Base-by-base conservation (phyloP, 2,888 invertebrate genomes). In the Rhyacophila evoluta region DNA sequence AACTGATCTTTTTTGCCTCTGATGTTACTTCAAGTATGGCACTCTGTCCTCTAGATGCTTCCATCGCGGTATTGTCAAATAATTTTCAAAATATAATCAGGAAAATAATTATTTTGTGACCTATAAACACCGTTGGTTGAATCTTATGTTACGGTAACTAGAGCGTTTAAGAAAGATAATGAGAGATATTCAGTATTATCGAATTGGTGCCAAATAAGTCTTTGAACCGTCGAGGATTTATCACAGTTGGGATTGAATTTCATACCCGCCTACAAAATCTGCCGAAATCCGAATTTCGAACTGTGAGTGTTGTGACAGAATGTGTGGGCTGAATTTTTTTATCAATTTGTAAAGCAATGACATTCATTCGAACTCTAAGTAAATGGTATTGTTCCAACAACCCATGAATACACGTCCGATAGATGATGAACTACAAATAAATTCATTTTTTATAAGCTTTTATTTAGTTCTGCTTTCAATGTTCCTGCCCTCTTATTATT, bases 11-110 rank as follows among this genome's bases (percentile, higher is more conserved):
- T 83, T 87, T 87, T 81, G 84, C 86, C 84, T 88, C 87, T 27
- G 86, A 84, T n/a, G 87, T 86, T 75, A 88, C 87, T 83, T 88
- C 87, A 82, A 88, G 84, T 77, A 88, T 86, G 27, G 88, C 88
- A 33, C 80, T 77, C 19, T 75, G 75, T 4, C 68, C 74, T 12
- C 74, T 77, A 0, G 78, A 74, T 6, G 79, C 73, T 4, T 80
- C 80, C 80, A 81, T 81, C 38, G 12, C 15, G 2, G n/a, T 39
- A 12, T 15, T 39, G n/a, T 5, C 12, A 12, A n/a, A n/a, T n/a
- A n/a, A n/a, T n/a, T n/a, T n/a, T n/a, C 29, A 2, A 33, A 6
- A 33, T 33, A 33, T 33, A 2, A 3, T 3, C 10, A 12, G 2
- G 15, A 3, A 2, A 41, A n/a, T 41, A 12, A 3, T 41, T 41